Conservation (phyloP, 2,888 invertebrate genomes). For the Eueremaeus valkanovi region DNA sequence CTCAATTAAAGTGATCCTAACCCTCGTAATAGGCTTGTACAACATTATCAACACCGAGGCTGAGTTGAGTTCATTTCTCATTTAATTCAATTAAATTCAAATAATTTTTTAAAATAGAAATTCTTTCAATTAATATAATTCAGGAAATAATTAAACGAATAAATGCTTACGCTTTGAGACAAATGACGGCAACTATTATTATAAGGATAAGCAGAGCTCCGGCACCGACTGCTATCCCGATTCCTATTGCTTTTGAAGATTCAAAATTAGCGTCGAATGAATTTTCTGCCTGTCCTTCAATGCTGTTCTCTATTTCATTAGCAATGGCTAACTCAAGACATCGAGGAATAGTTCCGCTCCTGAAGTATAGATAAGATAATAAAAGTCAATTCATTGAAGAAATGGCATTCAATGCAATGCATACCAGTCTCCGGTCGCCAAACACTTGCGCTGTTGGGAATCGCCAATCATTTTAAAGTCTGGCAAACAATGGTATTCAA, state of each 20-base stretch:
- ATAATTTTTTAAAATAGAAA: no score
- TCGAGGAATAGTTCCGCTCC: constrained; percentile 41
- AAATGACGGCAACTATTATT: constrained; percentile 71
- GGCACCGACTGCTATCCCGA: constrained; percentile 70
- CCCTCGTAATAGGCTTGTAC: no score
- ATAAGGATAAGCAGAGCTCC: constrained; percentile 74
- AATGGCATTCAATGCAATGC: not conserved
- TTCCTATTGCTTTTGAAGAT: constrained; percentile 47
- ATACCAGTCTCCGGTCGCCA: constrained; percentile 43
- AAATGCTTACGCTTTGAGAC: constrained; percentile 76
- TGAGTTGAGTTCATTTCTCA: no score
- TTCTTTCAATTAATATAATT: no score
- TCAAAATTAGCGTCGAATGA: constrained; percentile 39
- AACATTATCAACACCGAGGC: no score
- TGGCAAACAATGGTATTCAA: constrained; percentile 84
- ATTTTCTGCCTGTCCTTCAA: constrained; percentile 30
- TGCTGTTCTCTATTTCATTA: constrained; percentile 40
- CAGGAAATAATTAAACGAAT: no score
- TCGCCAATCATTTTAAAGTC: constrained; percentile 61
- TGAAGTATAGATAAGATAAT: not conserved
- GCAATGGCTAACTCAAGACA: constrained; percentile 40
- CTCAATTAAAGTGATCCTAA: no score
- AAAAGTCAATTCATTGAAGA: not conserved
- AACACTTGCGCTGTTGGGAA: constrained; percentile 43
- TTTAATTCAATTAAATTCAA: no score